Base-by-base conservation (phyloP, 2,113 vertebrate genomes). In the Corythornis cristatus region DNA sequence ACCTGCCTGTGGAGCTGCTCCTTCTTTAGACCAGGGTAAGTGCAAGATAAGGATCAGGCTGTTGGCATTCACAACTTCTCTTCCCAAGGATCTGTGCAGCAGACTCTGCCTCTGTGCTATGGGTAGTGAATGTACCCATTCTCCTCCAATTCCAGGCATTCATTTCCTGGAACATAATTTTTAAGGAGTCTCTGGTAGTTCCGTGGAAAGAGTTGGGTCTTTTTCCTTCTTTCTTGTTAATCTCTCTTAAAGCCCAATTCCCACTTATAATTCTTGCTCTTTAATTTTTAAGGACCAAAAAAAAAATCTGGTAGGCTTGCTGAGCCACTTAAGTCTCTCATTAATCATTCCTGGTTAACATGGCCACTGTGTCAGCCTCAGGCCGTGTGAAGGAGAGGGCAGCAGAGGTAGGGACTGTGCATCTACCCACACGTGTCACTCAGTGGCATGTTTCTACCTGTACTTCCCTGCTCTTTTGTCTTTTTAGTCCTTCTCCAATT, bases 201-300 rank as follows among this genome's bases (percentile, higher is more conserved):
- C 33, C 45, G 40, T 58, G 21, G 71, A 76, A 85, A 88, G 9
- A 79, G 33, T 19, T 29, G 9, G 26, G 26, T 77, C 45, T 11
- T 16, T 74, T 48, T 77, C 50, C 9, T 19, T 77, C 43, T 50
- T 50, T 25, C 23, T 50, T 25, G 79, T 66, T 45, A 33, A 67
- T 93, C 20, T 78, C 31, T 66, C 65, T 70, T 74, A 72, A 87
- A 89, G 50, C 6, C 51, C 15, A 58, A 50, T 76, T 66, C n/a
- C 17, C 42, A 29, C 48, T 93, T 89, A 74, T 85, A 62, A 74
- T 73, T 83, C 40, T 20, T 2, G 0, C 20, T 57, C 33, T 62
- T 83, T 85, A 42, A 50, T 66, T 85, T 91, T 91, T 67, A 76
- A 89, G 75, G 85, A 70, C 45, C 35, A 35, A 35, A 82, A 67